Percentiles rank a stretch among this genome's conserved stretches.
Evolutionary conservation across 2,797 vertebrate genomes (phyloP).

Genomic region (Erpetoichthys calabaricus): DNA sequence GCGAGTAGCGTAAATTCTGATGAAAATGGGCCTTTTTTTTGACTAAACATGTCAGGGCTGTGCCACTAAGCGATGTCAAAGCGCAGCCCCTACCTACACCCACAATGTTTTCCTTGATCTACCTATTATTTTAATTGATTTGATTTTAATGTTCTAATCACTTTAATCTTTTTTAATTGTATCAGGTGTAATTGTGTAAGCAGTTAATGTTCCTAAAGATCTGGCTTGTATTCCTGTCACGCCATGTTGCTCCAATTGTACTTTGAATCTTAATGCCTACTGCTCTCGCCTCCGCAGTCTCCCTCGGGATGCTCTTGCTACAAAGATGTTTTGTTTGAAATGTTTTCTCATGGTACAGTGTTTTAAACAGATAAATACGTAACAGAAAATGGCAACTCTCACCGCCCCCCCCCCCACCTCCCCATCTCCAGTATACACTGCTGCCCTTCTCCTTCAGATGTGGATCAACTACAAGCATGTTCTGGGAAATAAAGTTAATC

Average conservation of each 20-base stretch:
- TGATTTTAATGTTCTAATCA: neutral
- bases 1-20: no score
- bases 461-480: no score
- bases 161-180: neutral
- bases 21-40: no score
- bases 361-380: neutral
- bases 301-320: neutral
- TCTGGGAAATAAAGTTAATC: no score
- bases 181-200: conserved; percentile 2
- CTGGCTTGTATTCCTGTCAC: neutral
- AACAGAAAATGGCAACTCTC: conserved; percentile 1
- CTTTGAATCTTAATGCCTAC: conserved; percentile 1
- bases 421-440: neutral
- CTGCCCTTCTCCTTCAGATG: neutral
- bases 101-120: neutral
- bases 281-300: neutral
- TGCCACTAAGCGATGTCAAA: no score
- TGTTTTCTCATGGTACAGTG: neutral
- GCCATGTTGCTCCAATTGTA: neutral
- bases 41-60: no score
- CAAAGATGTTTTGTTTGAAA: neutral
- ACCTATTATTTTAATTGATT: neutral
- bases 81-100: no score
- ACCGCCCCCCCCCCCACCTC: neutral
- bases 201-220: neutral